Base-by-base conservation (phyloP, 2,888 invertebrate species). In the Parnassius apollo region DNA sequence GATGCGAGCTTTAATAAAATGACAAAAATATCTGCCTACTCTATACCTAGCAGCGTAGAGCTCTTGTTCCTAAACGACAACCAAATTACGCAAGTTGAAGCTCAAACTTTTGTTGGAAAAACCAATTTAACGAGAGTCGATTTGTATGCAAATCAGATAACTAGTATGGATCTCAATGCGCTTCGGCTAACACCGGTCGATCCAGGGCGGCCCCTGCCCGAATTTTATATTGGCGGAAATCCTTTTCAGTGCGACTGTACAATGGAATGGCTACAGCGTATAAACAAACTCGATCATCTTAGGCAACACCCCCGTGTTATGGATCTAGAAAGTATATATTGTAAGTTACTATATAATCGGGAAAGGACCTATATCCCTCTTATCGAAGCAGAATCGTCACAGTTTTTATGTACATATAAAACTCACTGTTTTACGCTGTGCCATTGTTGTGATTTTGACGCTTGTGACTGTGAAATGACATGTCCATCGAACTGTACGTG, bases 381-480 rank as follows among this genome's bases (percentile, higher is more conserved):
- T 65, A 94, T 97, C 35, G 96, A 97, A 78, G 97, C 96, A 45
- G 96, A 96, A 81, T 95, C 97, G 0, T 96, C 96, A 59, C 97
- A 98, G 86, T 98, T 98, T 88, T 93, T 98, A 74, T 98, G 98
- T 92, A 95, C 96, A 67, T 98, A 98, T 89, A 96, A 96, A 88
- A 96, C 96, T 50, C 97, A 98, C 85, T 98, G 98, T 90, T 98
- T 98, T 85, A 96, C 98, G 12, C 93, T 97, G 68, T 98, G 98
- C 81, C 97, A 97, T 82, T 98, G 98, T 91, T 98, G 98, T 89
- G 98, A 98, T 85, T 98, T 97, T 87, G 98, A 98, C 85, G 97
- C 97, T 59, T 98, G 98, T 92, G 98, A 98, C 90, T 98, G 98
- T 92, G 97, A 98, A 92, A 98, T 98, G 96, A 97, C 96, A 71